Conservation (phyloP, 2,888 invertebrate genomes). For the Caenorhabditis sp. region DNA sequence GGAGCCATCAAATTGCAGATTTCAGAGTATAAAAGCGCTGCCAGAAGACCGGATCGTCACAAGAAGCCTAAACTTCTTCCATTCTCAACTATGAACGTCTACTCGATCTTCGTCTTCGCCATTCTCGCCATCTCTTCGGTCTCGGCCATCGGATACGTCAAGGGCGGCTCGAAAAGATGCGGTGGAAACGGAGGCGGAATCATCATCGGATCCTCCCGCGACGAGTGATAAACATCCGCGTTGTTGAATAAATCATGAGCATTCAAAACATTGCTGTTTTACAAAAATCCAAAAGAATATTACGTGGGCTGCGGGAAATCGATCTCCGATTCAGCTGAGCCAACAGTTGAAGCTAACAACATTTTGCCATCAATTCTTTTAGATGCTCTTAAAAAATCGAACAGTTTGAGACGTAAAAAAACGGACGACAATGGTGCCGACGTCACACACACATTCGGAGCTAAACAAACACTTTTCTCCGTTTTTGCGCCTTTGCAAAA, state of each 20-base stretch:
- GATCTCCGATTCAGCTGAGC: not conserved
- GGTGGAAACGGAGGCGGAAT: constrained; percentile 17
- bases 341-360: too few relatives aligned
- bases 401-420: not conserved
- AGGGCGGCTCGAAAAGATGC: constrained; percentile 15
- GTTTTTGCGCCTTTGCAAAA: too few relatives aligned
- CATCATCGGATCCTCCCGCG: constrained; percentile 28
- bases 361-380: too few relatives aligned
- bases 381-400: too few relatives aligned
- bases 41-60: not conserved
- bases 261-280: too few relatives aligned
- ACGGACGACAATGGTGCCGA: not conserved
- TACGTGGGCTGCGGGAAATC: too few relatives aligned
- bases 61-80: constrained; percentile 11
- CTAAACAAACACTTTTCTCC: constrained; percentile 12
- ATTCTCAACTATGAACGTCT: constrained; percentile 30
- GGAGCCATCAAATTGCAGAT: not conserved
- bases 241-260: constrained; percentile 1
- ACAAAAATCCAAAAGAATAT: too few relatives aligned
- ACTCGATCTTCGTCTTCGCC: constrained; percentile 29
- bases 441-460: not conserved
- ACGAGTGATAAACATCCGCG: not conserved
- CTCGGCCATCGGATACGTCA: constrained; percentile 17
- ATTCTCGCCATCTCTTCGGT: constrained; percentile 31
- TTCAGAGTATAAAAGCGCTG: constrained; percentile 4